A percentile compares a stretch with the other conserved stretches of the same genome.
Evolutionary conservation across 1,140 invertebrate species (phyloP).

Genomic region (Penaeus japonicus): DNA sequence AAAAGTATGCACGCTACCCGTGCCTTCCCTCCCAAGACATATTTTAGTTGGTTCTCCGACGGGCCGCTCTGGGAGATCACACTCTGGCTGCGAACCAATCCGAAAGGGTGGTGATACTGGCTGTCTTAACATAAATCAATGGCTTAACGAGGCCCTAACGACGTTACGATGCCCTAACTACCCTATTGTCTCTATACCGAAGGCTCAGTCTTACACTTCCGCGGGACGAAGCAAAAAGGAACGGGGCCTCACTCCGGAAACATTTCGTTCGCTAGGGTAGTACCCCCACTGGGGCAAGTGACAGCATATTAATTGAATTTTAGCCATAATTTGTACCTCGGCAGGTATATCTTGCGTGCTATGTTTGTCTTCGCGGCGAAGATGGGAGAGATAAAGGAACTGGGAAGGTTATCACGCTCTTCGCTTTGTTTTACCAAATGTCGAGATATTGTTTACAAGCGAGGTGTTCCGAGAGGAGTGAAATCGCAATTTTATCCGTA

Average conservation of each 20-base stretch:
- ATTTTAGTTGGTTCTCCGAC: not conserved
- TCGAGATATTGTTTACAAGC: not conserved
- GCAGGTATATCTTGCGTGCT: conserved; percentile 49
- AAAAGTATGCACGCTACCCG: not conserved
- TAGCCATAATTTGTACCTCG: conserved; percentile 56
- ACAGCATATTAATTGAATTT: conserved; percentile 58
- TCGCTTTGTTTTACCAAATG: conserved; percentile 35
- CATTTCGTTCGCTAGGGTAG: conserved; percentile 9
- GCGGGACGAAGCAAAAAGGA: conserved; percentile 22
- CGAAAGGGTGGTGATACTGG: conserved; percentile 55
- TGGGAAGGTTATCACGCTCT: not conserved
- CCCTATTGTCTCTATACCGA: not conserved
- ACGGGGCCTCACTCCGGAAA: not conserved
- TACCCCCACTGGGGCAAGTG: conserved; percentile 49
- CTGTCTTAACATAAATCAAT: conserved; percentile 57
- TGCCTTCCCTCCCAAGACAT: not conserved
- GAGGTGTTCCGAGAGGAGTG: not conserved
- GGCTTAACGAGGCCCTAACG: conserved; percentile 37
- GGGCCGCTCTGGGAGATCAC: conserved; percentile 47
- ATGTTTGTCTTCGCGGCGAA: conserved; percentile 47
- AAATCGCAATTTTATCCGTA: not conserved
- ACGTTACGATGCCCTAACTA: not conserved
- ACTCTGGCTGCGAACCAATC: conserved; percentile 44
- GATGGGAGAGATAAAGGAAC: conserved; percentile 39
- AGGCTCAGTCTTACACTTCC: not conserved